These are phyloP conservation scores for Phataginus tetradactyla DNA, from an alignment of 2,797 vertebrate genomes.

Conservation along the genomic window DNA sequence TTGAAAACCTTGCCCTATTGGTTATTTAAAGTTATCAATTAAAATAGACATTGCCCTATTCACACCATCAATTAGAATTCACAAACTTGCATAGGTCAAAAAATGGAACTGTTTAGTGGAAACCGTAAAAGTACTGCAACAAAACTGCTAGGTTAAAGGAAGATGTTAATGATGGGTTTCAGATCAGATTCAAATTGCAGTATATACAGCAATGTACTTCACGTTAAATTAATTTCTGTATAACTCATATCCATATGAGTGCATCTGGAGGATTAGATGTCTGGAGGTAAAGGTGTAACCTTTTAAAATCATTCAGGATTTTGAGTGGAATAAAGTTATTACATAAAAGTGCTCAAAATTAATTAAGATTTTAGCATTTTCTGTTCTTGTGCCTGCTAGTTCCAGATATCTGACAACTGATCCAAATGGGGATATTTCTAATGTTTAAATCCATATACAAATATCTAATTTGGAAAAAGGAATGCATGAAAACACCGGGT, in stretches of 20 bases:
- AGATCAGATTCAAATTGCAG: not conserved
- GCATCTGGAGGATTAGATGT: not conserved
- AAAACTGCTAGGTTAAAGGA: not conserved
- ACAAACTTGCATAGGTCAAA: not conserved
- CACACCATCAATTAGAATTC: not conserved
- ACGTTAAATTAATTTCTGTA: not conserved
- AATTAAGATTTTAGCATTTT: not conserved
- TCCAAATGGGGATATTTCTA: not conserved
- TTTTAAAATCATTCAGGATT: not conserved
- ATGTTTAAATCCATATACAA: not conserved
- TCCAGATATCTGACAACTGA: not conserved
- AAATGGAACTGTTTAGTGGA: not conserved
- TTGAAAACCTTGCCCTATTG: not conserved
- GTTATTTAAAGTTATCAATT: not conserved
- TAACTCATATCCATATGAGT: not conserved
- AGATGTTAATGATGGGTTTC: not conserved
- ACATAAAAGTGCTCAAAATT: not conserved
- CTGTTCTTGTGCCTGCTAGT: not conserved
- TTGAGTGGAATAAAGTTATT: not conserved
- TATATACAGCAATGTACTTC: not conserved
- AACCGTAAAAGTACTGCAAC: not conserved
- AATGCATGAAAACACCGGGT: not conserved
- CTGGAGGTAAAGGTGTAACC: not conserved
- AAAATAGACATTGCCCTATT: not conserved
- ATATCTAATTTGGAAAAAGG: not conserved